These are phyloP conservation scores for Microctenopoma lineatum DNA, from an alignment of 2,797 vertebrate species.

Conservation along the genomic window DNA sequence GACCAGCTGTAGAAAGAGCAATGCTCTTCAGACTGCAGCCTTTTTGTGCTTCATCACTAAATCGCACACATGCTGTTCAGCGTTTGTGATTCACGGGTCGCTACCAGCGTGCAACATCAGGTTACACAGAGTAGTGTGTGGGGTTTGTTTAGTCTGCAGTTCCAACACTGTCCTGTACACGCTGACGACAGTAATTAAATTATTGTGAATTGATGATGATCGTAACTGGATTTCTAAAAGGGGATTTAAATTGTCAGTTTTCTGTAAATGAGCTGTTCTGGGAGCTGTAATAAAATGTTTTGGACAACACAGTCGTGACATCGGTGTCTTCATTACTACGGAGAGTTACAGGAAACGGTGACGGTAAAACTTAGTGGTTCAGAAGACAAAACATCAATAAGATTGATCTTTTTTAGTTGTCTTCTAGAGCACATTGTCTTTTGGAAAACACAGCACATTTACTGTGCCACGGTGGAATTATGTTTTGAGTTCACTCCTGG, in stretches of 20 bases:
- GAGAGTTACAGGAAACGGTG: no score
- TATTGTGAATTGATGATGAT: conserved; percentile 69
- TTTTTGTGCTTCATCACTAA: conserved; percentile 25
- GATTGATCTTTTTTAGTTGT: no score
- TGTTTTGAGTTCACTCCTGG: no score
- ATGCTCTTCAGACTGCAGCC: conserved; percentile 37
- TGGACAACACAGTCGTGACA: conserved; percentile 61
- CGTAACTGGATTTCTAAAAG: conserved; percentile 32
- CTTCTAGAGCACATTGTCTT: no score
- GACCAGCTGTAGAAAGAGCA: conserved; percentile 48
- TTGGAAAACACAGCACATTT: no score
- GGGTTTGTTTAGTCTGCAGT: conserved; percentile 45
- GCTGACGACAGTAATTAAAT: conserved; percentile 67
- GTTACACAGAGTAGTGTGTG: not conserved
- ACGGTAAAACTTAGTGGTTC: no score
- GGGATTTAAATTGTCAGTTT: conserved; percentile 61
- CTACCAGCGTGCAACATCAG: not conserved
- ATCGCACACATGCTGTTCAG: conserved; percentile 13
- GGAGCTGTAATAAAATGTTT: conserved; percentile 83
- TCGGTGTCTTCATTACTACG: not conserved
- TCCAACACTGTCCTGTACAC: conserved; percentile 48
- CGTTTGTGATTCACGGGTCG: conserved; percentile 9
- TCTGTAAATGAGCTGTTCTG: conserved; percentile 77
- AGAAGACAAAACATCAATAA: no score
- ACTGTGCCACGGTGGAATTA: no score